These are phyloP conservation scores for Drosophila eohydei DNA, from an alignment of 2,888 invertebrate species.

Conservation along the genomic window DNA sequence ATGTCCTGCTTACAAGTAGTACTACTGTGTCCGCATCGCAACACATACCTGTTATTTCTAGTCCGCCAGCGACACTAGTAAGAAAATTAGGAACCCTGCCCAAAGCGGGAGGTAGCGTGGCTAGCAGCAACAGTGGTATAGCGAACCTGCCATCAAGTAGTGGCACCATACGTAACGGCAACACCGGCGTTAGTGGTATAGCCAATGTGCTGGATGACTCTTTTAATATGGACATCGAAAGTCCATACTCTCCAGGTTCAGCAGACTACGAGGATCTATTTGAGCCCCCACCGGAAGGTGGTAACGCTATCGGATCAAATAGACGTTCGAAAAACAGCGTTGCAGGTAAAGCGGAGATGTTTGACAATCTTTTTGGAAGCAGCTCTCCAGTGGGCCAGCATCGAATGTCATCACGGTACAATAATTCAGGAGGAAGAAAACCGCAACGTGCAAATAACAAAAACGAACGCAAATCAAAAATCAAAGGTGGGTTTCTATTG, in stretches of 20 bases:
- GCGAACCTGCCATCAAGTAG: conserved; percentile 31
- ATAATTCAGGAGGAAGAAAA: conserved; percentile 52
- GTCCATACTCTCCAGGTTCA: conserved; percentile 96
- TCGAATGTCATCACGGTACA: conserved; percentile 71
- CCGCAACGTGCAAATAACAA: conserved; percentile 51
- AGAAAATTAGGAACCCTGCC: conserved; percentile 77
- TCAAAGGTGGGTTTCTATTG: conserved; percentile 83
- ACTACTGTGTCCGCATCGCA: conserved; percentile 69
- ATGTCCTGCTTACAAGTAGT: conserved; percentile 78
- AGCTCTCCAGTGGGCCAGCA: conserved; percentile 84
- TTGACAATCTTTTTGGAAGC: conserved; percentile 89
- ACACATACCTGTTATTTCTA: conserved; percentile 83
- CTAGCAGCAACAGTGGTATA: conserved; percentile 74
- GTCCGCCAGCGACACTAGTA: conserved; percentile 80
- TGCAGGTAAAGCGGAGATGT: conserved; percentile 84
- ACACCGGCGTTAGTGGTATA: conserved; percentile 24
- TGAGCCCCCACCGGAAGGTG: conserved; percentile 88
- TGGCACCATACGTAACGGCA: conserved; percentile 50
- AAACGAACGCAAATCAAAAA: conserved; percentile 75
- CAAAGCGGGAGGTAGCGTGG: conserved; percentile 76
- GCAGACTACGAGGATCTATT: conserved; percentile 95
- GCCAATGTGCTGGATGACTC: conserved; percentile 85
- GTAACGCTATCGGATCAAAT: conserved; percentile 42
- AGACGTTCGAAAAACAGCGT: conserved; percentile 60
- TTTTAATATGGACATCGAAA: conserved; percentile 89